phyloP scores from a whole-genome alignment of 2,797 vertebrate species.

The Ceryle rudis region DNA sequence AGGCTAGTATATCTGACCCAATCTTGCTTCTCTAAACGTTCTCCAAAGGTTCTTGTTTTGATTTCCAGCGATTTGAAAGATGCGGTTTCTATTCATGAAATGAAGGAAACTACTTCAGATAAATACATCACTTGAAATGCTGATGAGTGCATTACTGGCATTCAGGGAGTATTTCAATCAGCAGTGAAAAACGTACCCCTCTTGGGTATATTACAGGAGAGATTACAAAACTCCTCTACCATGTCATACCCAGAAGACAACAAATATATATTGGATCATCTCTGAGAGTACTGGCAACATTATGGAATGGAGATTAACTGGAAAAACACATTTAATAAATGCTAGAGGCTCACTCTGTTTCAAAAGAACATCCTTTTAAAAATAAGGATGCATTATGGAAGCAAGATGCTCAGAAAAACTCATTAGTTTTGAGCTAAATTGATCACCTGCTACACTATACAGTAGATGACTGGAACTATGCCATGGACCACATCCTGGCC shows the following conservation, averaged over 20 bases:
- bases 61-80: neutral
- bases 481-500: accelerated
- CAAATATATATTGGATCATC: neutral
- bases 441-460: neutral
- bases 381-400: neutral
- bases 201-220: neutral
- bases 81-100: conserved; percentile 51
- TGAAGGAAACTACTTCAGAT: conserved; percentile 53
- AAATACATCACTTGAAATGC: conserved; percentile 67
- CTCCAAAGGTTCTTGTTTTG: conserved; percentile 10
- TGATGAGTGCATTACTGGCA: conserved; percentile 58
- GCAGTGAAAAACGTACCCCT: neutral
- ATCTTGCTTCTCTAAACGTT: neutral
- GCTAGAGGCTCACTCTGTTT: neutral
- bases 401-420: neutral
- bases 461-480: neutral
- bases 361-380: neutral
- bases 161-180: conserved; percentile 61
- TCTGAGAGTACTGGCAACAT: neutral
- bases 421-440: neutral
- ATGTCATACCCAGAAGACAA: neutral
- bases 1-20: neutral
- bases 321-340: neutral
- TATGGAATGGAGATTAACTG: neutral
- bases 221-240: neutral